Percentiles rank a stretch among this genome's conserved stretches.
Conservation (phyloP, 2,888 invertebrate species). For the Tanaodytes sp. region DNA sequence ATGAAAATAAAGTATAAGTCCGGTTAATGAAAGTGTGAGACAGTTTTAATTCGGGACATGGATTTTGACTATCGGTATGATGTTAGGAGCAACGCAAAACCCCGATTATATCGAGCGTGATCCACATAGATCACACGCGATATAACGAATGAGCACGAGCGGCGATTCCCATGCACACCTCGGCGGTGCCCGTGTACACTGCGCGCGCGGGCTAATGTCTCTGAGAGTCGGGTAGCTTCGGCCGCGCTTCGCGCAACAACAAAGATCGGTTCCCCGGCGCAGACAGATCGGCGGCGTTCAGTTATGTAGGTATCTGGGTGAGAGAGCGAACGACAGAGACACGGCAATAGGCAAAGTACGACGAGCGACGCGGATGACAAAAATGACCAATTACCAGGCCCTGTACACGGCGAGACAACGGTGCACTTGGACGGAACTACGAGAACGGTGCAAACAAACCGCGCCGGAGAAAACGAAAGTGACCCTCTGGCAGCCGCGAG, state of each 20-base stretch:
- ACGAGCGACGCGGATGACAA: constrained; percentile 35
- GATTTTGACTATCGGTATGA: no score
- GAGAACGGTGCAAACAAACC: constrained; percentile 37
- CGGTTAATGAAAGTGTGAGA: no score
- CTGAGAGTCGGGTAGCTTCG: constrained; percentile 50
- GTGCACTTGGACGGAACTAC: constrained; percentile 21
- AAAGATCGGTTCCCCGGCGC: constrained; percentile 55
- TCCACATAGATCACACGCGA: constrained; percentile 69
- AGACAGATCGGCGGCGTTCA: constrained; percentile 53
- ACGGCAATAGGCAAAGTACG: constrained; percentile 29
- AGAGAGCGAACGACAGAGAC: constrained; percentile 43
- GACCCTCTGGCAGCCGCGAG: no score
- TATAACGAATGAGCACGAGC: constrained; percentile 70
- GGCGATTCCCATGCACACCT: constrained; percentile 70
- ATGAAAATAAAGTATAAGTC: no score
- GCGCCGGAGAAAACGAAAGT: constrained; percentile 52
- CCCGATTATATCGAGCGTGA: constrained; percentile 59
- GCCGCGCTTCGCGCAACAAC: constrained; percentile 36
- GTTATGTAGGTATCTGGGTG: constrained; percentile 62
- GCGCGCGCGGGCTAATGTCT: constrained; percentile 59
- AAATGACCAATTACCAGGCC: constrained; percentile 54
- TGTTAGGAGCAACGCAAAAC: no score
- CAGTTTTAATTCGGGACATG: no score
- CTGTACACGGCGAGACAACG: constrained; percentile 41
- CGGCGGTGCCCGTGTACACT: constrained; percentile 39